A percentile compares a stretch with the other conserved stretches of the same genome.
Evolutionary conservation across 2,888 invertebrate genomes (phyloP).

Genomic region (Sepioteuthis lessoniana): DNA sequence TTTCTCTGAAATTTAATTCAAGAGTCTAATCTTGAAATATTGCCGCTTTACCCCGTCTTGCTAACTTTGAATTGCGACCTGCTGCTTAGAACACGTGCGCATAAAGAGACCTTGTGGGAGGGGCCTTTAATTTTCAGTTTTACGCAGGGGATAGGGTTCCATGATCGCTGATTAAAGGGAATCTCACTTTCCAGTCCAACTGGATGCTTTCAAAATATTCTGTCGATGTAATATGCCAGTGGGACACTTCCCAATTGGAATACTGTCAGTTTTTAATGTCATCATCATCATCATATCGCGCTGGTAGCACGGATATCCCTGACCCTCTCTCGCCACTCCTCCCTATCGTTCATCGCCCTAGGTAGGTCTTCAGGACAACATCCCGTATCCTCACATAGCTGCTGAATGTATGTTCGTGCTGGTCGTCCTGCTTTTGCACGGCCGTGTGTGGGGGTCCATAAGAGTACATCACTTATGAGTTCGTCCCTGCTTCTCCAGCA

Average conservation of each 20-base stretch:
- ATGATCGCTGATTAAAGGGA: neutral
- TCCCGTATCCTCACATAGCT: too few species aligned
- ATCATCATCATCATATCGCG: too few species aligned
- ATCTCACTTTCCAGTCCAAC: neutral
- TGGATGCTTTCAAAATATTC: neutral
- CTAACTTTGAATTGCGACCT: neutral
- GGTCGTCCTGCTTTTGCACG: too few species aligned
- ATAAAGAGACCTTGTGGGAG: neutral
- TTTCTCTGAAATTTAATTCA: neutral
- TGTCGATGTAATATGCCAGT: neutral
- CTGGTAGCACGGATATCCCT: too few species aligned
- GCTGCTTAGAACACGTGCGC: neutral
- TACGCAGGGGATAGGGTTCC: neutral
- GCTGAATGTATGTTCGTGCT: too few species aligned
- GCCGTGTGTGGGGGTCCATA: too few species aligned
- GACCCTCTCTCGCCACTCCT: too few species aligned
- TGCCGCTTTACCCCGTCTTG: neutral
- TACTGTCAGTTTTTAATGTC: neutral
- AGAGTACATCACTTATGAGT: too few species aligned
- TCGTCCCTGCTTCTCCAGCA: too few species aligned
- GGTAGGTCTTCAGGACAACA: too few species aligned
- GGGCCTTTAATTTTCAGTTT: neutral
- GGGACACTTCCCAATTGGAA: neutral
- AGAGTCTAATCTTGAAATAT: neutral
- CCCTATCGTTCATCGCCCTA: too few species aligned